phyloP scores from a whole-genome alignment of 2,113 vertebrate genomes.

The Uria aalge region DNA sequence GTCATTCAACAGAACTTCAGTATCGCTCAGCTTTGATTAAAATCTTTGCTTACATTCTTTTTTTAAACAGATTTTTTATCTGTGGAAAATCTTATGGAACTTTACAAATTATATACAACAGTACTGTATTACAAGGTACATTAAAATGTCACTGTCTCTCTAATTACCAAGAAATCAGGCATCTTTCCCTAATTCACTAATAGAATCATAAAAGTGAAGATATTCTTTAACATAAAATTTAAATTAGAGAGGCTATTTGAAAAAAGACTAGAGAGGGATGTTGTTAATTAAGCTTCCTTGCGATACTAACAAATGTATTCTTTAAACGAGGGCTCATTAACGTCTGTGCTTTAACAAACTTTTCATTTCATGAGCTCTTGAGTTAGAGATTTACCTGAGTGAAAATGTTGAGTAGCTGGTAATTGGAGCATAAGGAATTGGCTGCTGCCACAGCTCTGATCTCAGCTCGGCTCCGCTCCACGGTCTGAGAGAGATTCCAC shows the following conservation, averaged over 20 bases:
- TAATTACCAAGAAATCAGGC: neutral
- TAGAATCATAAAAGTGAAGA: neutral
- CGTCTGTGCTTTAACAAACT: neutral
- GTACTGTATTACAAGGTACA: neutral
- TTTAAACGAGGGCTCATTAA: neutral
- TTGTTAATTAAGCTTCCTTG: neutral
- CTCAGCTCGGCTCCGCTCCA: neutral
- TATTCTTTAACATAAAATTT: neutral
- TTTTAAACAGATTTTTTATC: neutral
- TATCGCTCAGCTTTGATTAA: constrained; percentile 19
- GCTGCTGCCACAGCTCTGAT: neutral
- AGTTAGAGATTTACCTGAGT: neutral
- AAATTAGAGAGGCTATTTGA: neutral
- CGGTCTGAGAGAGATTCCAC: neutral
- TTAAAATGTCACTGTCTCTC: neutral
- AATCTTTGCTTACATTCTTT: constrained; percentile 11
- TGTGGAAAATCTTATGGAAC: neutral
- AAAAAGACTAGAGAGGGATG: neutral
- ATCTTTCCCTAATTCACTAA: neutral
- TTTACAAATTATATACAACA: neutral
- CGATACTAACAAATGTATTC: neutral
- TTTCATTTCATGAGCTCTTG: neutral
- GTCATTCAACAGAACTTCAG: neutral
- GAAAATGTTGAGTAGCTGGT: neutral
- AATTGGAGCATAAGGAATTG: neutral